Evolutionary conservation across 1,140 invertebrate species (phyloP), one percentile per base, ranked within the genome.

Genomic region (Platyscapa corneri): DNA sequence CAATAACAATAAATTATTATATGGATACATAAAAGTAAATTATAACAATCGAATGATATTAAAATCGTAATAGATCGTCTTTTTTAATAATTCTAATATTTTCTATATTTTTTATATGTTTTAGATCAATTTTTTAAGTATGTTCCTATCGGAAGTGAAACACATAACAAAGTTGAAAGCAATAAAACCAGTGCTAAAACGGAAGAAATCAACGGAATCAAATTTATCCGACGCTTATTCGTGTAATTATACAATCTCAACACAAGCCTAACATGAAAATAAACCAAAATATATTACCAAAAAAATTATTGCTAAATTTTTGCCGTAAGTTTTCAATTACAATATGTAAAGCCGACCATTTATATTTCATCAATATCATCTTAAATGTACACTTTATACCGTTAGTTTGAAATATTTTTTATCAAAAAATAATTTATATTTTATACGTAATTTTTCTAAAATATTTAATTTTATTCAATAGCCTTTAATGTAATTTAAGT

Each of bases 191-290:
- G 85, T 83, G 27, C 32, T 86, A 12, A 86, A 56, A n/a, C 67
- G 53, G 32, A 65, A 65, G 12, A 82, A 60, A 39, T 86, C 85
- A 14, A 56, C 34, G 0, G 75, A 82, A 1, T 86, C 60, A 23
- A 85, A 81, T 74, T 37, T 74, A 64, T 75, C 84, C 8, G 46
- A 67, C 0, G 74, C 23, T 16, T 53, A 70, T 39, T 86, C 84
- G 18, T 82, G 84, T 60, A 56, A 82, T 75, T 86, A 67, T 18
- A 86, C 84, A 32, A 82, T 86, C 60, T 77, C 84, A 23, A 86
- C 84, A 0, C 84, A 85, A 65, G 67, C 72, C 14, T 83, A 65
- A 76, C 12, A 32, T 37, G 20, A 12, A 67, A 30, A 67, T 32
- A 67, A 3, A 32, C 12, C 14, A 3, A 32, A 34, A 67, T n/a